These are phyloP conservation scores for Euthynnus affinis DNA, from an alignment of 2,797 vertebrate genomes.

Conservation along the genomic window DNA sequence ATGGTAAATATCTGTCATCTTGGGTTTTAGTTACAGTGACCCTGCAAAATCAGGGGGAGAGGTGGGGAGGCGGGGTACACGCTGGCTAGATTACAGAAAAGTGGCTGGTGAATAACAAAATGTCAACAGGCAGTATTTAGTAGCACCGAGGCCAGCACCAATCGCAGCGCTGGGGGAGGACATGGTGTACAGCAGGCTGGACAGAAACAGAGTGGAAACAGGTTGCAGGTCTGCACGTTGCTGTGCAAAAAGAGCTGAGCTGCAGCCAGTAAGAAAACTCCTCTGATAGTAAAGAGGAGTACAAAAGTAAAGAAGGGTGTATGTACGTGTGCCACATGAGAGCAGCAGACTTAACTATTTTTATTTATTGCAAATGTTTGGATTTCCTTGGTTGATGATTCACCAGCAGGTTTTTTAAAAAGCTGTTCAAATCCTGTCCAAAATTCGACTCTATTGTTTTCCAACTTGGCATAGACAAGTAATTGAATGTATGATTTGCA, in stretches of 20 bases:
- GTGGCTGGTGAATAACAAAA: slow-evolving; percentile 82
- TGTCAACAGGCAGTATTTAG: slow-evolving; percentile 88
- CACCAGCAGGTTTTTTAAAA: slow-evolving; percentile 11
- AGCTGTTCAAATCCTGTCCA: slow-evolving; percentile 29
- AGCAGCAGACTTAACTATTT: neutral
- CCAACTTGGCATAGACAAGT: slow-evolving; percentile 14
- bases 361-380: neutral
- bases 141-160: slow-evolving; percentile 75
- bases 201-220: slow-evolving; percentile 37
- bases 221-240: slow-evolving; percentile 34
- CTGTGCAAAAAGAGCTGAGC: slow-evolving; percentile 15
- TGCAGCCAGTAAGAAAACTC: slow-evolving; percentile 15
- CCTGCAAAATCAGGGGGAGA: slow-evolving; percentile 5
- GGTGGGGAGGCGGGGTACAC: slow-evolving; percentile 70
- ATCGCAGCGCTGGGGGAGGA: slow-evolving; percentile 21
- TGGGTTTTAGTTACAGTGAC: slow-evolving; percentile 23
- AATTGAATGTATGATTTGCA: slow-evolving; percentile 36
- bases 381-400: slow-evolving; percentile 14
- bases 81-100: slow-evolving; percentile 78
- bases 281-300: slow-evolving; percentile 24
- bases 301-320: no score
- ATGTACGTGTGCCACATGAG: neutral
- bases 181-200: slow-evolving; percentile 36
- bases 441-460: slow-evolving; percentile 31
- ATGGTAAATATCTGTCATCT: slow-evolving; percentile 5